phyloP scores from a whole-genome alignment of 2,888 invertebrate genomes.

The Rhagonycha fulva region DNA sequence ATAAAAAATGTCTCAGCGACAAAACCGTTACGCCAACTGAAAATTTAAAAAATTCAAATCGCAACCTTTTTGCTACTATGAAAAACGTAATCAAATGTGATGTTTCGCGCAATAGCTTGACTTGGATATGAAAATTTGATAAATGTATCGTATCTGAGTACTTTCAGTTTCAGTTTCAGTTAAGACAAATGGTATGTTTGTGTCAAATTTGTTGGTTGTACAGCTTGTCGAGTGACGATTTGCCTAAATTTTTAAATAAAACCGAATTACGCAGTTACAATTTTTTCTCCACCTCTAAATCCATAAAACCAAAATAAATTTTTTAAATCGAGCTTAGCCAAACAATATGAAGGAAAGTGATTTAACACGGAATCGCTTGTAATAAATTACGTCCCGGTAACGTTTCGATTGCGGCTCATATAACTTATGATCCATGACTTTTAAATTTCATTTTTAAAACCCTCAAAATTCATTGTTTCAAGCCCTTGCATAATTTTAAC shows the following conservation, averaged over 20 bases:
- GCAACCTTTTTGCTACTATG: neutral
- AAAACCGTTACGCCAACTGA: neutral
- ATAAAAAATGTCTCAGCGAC: neutral
- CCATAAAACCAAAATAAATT: neutral
- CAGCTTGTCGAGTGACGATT: neutral
- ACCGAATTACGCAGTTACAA: neutral
- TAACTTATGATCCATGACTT: neutral
- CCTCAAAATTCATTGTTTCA: neutral
- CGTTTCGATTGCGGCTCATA: conserved; percentile 9
- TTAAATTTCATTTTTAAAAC: neutral
- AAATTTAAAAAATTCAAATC: neutral
- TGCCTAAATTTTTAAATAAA: neutral
- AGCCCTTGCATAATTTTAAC: neutral
- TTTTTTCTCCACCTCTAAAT: neutral
- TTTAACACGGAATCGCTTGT: conserved; percentile 12
- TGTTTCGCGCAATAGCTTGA: neutral
- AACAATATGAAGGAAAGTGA: conserved; percentile 20
- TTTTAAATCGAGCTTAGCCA: conserved; percentile 15
- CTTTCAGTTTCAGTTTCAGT: too few species aligned
- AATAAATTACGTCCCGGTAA: conserved; percentile 8
- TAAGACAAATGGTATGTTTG: neutral
- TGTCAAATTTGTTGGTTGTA: neutral
- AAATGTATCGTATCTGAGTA: neutral
- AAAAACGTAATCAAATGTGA: neutral
- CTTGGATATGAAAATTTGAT: neutral